Conservation (phyloP, 37 sponge, comb jelly and placozoan genomes). For the Halisarca cf. caerulea region DNA sequence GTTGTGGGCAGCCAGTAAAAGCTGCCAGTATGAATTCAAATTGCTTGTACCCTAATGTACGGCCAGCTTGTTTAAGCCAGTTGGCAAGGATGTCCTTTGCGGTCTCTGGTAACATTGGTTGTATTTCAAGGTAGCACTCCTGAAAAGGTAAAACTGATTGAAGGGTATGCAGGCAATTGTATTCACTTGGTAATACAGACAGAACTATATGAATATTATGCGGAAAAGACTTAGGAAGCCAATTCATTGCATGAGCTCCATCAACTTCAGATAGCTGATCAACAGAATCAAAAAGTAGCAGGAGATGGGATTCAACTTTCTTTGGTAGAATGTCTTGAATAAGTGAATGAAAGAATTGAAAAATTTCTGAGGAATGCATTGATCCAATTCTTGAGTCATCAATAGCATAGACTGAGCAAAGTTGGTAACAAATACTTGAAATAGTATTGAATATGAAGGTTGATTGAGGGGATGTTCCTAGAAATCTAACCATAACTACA, state of each 20-base stretch:
- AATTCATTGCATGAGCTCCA: constrained; percentile 58
- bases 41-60: constrained; percentile 42
- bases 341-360: constrained; percentile 45
- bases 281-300: constrained; percentile 69
- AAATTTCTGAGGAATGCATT: constrained; percentile 31
- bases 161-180: constrained; percentile 46
- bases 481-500: constrained; percentile 52
- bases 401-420: constrained; percentile 34
- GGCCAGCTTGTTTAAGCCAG: constrained; percentile 32
- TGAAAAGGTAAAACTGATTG: constrained; percentile 22
- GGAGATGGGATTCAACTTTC: not conserved
- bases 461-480: constrained; percentile 67
- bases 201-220: constrained; percentile 58
- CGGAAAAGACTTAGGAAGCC: constrained; percentile 67
- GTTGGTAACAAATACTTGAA: constrained; percentile 55
- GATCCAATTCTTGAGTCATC: constrained; percentile 16
- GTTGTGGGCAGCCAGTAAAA: constrained; percentile 45
- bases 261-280: constrained; percentile 62
- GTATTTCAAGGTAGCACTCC: constrained; percentile 33
- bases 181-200: constrained; percentile 53
- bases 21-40: constrained; percentile 9
- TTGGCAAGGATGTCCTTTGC: constrained; percentile 38
- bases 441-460: constrained; percentile 55
- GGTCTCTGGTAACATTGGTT: constrained; percentile 33
- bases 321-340: constrained; percentile 21